Evolutionary conservation across 1,140 invertebrate genomes (phyloP), one percentile per base, ranked within the genome.

Genomic region (Drosophila lini): DNA sequence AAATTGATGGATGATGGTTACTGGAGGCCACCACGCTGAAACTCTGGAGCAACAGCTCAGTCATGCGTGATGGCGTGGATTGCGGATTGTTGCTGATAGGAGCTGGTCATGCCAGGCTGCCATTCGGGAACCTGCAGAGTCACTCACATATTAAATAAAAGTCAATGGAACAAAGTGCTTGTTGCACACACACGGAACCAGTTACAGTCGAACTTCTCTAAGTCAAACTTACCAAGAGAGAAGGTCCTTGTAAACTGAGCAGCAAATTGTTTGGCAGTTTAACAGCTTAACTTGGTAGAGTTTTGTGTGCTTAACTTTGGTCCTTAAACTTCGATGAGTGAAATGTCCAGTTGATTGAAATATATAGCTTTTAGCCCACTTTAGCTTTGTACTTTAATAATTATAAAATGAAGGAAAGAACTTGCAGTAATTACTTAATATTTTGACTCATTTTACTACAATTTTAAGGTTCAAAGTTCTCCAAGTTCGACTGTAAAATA

Each of bases 1-100:
- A 78, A 77, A 81, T 79, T 78, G 83, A 83, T 88, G 76, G 81
- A 74, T 77, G 83, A 80, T 88, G 22, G 45, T 28, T 73, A 56
- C 63, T 65, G 22, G 57, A 38, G 57, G 45, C 45, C 44, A 71
- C 34, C 25, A 48, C 45, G 47, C 22, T 52, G 11, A 19, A 50
- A 31, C 45, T 25, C 19, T 4, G 52, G 44, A 68, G 73, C 62
- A 81, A 50, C 52, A 68, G 67, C 62, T 69, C 59, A 57, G 71
- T 80, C 68, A 84, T 85, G 65, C 53, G 73, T 83, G 71, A 41
- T 40, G 61, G 31, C 67, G 36, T 38, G 41, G 73, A 81, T 80
- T 81, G 52, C 34, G 47, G 58, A 61, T 61, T 74, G 52, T 36
- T 67, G 53, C 41, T 31, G 25, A 34, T 11, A 34, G 63, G 68